phyloP scores from a whole-genome alignment of 2,797 vertebrate species.

The Enteromius radiatus region DNA sequence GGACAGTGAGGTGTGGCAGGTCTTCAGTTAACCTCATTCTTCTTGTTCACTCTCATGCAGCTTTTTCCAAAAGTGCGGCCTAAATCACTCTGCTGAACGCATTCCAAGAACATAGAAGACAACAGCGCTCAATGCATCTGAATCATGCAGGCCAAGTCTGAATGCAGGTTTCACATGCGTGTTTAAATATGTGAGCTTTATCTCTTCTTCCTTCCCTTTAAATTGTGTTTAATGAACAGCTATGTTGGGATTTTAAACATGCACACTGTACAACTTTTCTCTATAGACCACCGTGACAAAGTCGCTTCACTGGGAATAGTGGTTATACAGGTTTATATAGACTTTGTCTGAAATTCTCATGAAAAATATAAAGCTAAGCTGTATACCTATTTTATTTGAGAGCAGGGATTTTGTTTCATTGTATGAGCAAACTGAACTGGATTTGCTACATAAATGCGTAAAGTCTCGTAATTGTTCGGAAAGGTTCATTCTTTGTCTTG shows the following conservation, averaged over 20 bases:
- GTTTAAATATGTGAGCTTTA: neutral
- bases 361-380: neutral
- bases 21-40: neutral
- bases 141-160: neutral
- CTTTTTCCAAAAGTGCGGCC: slow-evolving; percentile 81
- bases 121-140: neutral
- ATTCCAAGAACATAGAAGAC: neutral
- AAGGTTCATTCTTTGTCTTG: neutral
- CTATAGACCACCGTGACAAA: neutral
- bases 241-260: neutral
- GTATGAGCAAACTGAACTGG: neutral
- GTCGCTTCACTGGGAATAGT: slow-evolving; percentile 19
- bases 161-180: neutral
- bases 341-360: neutral
- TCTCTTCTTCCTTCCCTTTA: neutral
- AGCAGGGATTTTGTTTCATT: neutral
- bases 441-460: neutral
- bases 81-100: slow-evolving; percentile 74
- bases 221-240: neutral
- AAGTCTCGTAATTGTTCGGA: slow-evolving; percentile 5
- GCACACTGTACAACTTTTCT: neutral
- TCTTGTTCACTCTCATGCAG: slow-evolving; percentile 60
- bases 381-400: neutral
- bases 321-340: neutral
- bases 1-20: neutral